Base-by-base conservation (phyloP, 2,888 invertebrate species). In the Machimus atricapillus region DNA sequence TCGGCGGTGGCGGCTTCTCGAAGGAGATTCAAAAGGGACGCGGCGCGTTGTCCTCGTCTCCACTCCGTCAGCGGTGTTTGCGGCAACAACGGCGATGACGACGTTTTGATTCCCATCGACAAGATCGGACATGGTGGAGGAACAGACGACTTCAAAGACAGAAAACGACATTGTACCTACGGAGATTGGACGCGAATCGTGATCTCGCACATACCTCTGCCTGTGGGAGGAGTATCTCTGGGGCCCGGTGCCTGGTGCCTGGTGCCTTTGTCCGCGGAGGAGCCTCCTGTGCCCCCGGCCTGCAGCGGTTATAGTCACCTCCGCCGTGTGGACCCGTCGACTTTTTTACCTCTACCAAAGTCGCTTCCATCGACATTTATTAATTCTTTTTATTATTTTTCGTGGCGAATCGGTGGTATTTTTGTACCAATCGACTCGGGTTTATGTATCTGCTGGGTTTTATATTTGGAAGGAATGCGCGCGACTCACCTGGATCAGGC, bases 221-320 rank as follows among this genome's bases (percentile, higher is more conserved):
- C 87, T 87, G 85, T 88, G 88, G 88, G 88, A 87, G 88, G 88
- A 88, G 87, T 88, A 73, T 82, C 73, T 76, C 43, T 78, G 88
- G 43, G 52, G 43, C 43, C 43, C 16, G 88, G 76, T 76, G 40
- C 40, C 40, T 40, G 2, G 40, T 40, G 40, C 40, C 40, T 40
- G 73, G 81, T 43, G 74, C 87, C 87, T 87, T 87, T 81, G 87
- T 81, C 52, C 87, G 81, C 19, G 52, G 73, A 76, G 23, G 43
- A 46, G 43, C 43, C 43, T 46, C 78, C 58, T 46, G 83, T 23
- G 74, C 85, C 73, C n/a, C 14, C 27, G 40, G 73, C 74, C 73
- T 73, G 74, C 37, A 19, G 74, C 66, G 66, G 73, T 74, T 85
- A 74, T 74, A 74, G 85, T 85, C 85, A 85, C 85, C 74, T 85